Evolutionary conservation across 2,797 vertebrate genomes (phyloP), one percentile per base, ranked within the genome.

Genomic region (Lepilemur septentrionalis): DNA sequence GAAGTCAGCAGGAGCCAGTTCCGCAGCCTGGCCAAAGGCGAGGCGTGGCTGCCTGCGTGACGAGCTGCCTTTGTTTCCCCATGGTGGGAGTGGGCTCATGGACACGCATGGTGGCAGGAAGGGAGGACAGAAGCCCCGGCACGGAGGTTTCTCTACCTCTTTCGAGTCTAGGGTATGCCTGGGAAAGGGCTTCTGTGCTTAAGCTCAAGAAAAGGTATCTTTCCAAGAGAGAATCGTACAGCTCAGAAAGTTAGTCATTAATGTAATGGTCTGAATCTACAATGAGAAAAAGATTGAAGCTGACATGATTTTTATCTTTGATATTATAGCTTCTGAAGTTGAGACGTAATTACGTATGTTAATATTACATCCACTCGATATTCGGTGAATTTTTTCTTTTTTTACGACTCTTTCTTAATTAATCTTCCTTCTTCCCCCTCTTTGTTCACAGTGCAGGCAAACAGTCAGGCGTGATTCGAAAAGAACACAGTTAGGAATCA

Each of bases 221-320:
- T 97, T 97, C 96, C 97, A 96, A 95, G 89, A 91, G 82, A 96
- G 95, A 97, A 97, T 98, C 91, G 95, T 70, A 94, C 61, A 94
- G 80, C 92, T 97, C 65, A 96, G 92, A 97, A 97, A 97, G 96
- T 97, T 97, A 93, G 94, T 97, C 94, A 97, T 97, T 97, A 97
- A 97, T 89, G 94, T 97, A 97, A 97, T 80, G 75, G 97, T 96
- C 94, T 97, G 97, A 97, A 97, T 98, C 90, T 88, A 97, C 96
- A 97, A 97, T 97, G 97, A 97, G 97, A 55, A 97, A 97, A 97
- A 97, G 95, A 98, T 90, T 96, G 96, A 97, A 94, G 96, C 92
- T 97, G 97, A 97, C 97, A 97, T 30, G 96, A 97, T 98, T 98
- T 97, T 97, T 96, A 97, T 97, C 95, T 97, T 94, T 97, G 96